Percentiles rank a stretch among this genome's conserved stretches.
Conservation (phyloP, 1,140 invertebrate species). For the Penaeus vannamei region DNA sequence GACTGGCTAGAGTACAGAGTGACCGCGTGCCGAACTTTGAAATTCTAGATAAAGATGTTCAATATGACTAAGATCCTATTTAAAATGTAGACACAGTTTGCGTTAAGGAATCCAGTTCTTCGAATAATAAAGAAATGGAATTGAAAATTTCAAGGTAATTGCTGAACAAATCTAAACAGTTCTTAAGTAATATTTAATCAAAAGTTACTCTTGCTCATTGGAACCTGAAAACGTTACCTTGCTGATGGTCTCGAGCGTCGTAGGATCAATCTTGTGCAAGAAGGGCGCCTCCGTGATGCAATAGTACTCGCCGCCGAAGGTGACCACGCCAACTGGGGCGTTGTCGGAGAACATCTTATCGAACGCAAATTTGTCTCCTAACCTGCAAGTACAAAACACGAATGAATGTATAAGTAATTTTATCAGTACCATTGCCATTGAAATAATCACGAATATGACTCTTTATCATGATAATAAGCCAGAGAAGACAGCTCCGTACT, state of each 20-base stretch:
- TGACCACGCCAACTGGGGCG: constrained; percentile 89
- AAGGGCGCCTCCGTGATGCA: constrained; percentile 85
- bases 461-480: too few species aligned
- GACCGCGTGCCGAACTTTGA: too few species aligned
- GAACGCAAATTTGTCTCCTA: constrained; percentile 67
- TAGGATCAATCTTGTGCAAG: constrained; percentile 82
- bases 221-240: constrained; percentile 38
- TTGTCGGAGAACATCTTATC: constrained; percentile 80
- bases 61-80: too few species aligned
- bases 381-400: constrained; percentile 17
- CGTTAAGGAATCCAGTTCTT: too few species aligned
- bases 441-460: too few species aligned
- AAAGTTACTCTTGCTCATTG: neutral
- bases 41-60: too few species aligned
- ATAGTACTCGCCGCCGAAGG: constrained; percentile 84
- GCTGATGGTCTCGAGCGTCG: constrained; percentile 77
- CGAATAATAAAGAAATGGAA: too few species aligned
- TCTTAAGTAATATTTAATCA: too few species aligned
- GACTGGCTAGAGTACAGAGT: too few species aligned
- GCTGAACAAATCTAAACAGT: too few species aligned
- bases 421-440: neutral
- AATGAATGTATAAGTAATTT: neutral
- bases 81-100: too few species aligned
- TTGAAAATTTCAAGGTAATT: too few species aligned
- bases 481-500: constrained; percentile 31